These are phyloP conservation scores for Ridgeia piscesae DNA, from an alignment of 1,140 invertebrate genomes.

Conservation along the genomic window DNA sequence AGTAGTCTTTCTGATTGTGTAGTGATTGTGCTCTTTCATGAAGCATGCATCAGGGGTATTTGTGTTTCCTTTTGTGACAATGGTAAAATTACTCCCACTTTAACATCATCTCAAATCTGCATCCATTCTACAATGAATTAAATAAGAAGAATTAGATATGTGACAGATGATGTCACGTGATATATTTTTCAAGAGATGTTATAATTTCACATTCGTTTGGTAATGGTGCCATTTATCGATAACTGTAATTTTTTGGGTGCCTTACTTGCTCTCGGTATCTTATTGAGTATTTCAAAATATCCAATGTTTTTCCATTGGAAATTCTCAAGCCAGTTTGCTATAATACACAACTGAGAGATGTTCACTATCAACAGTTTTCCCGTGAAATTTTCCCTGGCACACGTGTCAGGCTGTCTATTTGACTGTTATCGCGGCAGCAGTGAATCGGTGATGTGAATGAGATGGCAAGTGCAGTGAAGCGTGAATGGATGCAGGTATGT, in stretches of 20 bases:
- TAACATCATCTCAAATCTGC: not conserved
- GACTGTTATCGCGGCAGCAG: not conserved
- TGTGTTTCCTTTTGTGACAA: too few species aligned
- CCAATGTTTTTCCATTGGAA: not conserved
- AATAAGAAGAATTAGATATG: not conserved
- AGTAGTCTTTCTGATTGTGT: not conserved
- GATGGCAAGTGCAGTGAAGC: not conserved
- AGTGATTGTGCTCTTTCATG: not conserved
- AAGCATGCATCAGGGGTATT: not conserved
- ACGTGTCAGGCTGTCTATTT: not conserved
- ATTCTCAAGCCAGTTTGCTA: not conserved
- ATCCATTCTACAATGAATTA: not conserved
- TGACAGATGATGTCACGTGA: not conserved
- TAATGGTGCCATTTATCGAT: not conserved
- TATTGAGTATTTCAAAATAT: not conserved
- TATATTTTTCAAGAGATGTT: not conserved
- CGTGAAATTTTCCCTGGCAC: not conserved
- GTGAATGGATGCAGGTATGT: conserved; percentile 4
- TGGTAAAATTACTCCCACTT: not conserved
- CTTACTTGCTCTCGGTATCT: not conserved
- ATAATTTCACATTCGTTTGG: not conserved
- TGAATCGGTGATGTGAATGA: not conserved
- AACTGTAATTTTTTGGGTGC: not conserved
- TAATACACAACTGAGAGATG: not conserved
- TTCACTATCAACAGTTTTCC: not conserved